These are phyloP conservation scores for Eupithecia subumbrata DNA, from an alignment of 2,888 invertebrate species.

Conservation along the genomic window DNA sequence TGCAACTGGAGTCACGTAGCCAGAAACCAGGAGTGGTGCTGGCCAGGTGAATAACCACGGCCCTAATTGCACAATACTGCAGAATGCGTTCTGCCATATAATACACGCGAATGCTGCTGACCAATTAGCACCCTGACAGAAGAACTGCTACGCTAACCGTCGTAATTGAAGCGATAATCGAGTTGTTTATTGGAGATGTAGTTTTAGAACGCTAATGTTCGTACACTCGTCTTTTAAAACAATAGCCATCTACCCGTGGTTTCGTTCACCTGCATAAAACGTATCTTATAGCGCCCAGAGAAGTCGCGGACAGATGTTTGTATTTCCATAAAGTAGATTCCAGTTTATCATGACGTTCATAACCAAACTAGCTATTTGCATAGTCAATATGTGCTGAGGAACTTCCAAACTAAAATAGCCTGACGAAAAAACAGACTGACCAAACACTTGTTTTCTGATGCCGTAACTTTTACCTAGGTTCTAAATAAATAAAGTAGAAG, in stretches of 20 bases:
- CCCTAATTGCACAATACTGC: conserved; percentile 73
- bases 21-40: conserved; percentile 58
- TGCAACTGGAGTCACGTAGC: conserved; percentile 74
- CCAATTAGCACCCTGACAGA: conserved; percentile 47
- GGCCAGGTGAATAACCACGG: conserved; percentile 63
- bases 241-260: neutral
- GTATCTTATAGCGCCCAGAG: neutral
- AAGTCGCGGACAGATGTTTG: neutral
- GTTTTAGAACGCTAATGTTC: conserved; percentile 20
- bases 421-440: conserved; percentile 26
- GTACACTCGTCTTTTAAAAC: neutral
- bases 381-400: conserved; percentile 3
- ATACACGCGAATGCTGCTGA: conserved; percentile 47
- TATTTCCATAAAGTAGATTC: neutral
- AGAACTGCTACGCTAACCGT: conserved; percentile 32
- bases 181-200: conserved; percentile 37
- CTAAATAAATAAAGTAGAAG: conserved; percentile 51
- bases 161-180: conserved; percentile 48
- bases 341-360: neutral
- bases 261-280: neutral
- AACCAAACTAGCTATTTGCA: neutral
- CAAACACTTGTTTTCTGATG: conserved; percentile 38
- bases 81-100: conserved; percentile 49
- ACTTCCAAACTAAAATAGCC: conserved; percentile 18
- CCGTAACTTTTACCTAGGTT: conserved; percentile 38